Conservation (phyloP, 2,113 vertebrate species). For the Nannospalax galili region DNA sequence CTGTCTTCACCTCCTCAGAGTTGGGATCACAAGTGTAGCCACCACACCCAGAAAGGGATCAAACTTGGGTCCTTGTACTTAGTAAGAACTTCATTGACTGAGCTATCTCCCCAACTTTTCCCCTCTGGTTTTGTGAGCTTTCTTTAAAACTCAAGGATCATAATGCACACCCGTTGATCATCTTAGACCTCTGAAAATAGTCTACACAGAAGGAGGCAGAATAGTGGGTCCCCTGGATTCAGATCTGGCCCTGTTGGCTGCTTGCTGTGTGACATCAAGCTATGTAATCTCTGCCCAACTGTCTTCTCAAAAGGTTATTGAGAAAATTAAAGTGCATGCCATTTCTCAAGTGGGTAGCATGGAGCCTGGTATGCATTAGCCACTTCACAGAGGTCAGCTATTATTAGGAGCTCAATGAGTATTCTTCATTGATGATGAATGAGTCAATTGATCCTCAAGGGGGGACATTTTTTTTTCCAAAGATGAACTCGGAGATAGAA, state of each 20-base stretch:
- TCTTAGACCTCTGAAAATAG: not conserved
- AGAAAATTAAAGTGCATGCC: slow-evolving; percentile 15
- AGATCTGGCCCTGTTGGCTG: not conserved
- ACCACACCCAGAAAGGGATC: not conserved
- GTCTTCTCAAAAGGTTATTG: slow-evolving; percentile 17
- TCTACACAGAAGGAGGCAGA: not conserved
- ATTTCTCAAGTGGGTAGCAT: not conserved
- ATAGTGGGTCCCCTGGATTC: not conserved
- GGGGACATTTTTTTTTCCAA: slow-evolving; percentile 29
- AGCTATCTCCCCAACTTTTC: not conserved
- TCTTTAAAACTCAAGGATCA: not conserved
- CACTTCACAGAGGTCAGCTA: slow-evolving; percentile 3
- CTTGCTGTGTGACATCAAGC: not conserved
- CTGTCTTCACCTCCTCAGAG: not conserved
- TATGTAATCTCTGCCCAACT: not conserved
- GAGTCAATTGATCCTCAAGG: slow-evolving; percentile 21
- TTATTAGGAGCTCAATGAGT: slow-evolving; percentile 33
- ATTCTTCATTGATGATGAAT: slow-evolving; percentile 15
- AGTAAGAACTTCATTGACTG: not conserved
- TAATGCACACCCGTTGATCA: not conserved
- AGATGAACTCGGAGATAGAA: slow-evolving; percentile 28
- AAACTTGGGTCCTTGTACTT: not conserved
- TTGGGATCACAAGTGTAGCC: not conserved
- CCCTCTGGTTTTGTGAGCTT: not conserved
- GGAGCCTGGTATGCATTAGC: not conserved